Percentiles rank a stretch among this genome's conserved stretches.
These are phyloP conservation scores for Prionchulus punctatus DNA, from an alignment of 2,888 invertebrate genomes.

Conservation along the genomic window DNA sequence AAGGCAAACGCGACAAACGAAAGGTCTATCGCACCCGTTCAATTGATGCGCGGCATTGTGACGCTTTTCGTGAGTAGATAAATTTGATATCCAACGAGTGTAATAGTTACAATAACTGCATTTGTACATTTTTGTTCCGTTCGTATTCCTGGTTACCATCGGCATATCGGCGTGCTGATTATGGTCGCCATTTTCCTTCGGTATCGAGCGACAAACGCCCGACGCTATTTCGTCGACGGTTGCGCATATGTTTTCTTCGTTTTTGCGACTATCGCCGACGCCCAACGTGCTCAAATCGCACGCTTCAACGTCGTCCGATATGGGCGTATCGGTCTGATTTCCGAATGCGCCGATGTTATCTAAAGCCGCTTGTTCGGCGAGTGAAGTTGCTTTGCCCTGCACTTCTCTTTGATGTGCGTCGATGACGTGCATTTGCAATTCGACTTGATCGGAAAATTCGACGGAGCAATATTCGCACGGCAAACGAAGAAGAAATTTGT, in stretches of 20 bases:
- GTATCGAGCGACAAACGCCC: too few species aligned
- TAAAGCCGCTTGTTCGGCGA: constrained; percentile 13
- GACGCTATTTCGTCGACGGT: too few species aligned
- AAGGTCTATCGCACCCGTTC: constrained; percentile 22
- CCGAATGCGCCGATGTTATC: constrained; percentile 4
- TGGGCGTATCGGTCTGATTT: too few species aligned
- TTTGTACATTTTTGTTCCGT: constrained; percentile 51
- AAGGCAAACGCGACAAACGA: constrained; percentile 30
- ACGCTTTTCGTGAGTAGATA: constrained; percentile 77
- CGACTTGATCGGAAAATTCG: constrained; percentile 33
- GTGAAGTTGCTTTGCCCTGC: constrained; percentile 5
- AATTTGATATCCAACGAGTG: constrained; percentile 68
- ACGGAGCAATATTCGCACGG: constrained; percentile 34
- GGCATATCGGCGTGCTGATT: constrained; percentile 33
- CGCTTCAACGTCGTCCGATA: too few species aligned
- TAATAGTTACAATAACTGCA: constrained; percentile 77
- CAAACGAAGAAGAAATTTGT: background rate
- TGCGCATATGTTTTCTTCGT: too few species aligned
- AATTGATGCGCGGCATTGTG: constrained; percentile 41
- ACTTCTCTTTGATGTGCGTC: constrained; percentile 30
- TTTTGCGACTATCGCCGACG: too few species aligned
- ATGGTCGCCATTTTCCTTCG: too few species aligned
- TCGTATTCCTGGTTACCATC: constrained; percentile 37
- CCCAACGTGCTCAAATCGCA: too few species aligned
- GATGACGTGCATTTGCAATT: constrained; percentile 38